Percentiles rank a stretch among this genome's conserved stretches.
These are phyloP conservation scores for Cryptotermes secundus DNA, from an alignment of 1,140 invertebrate species.

Conservation along the genomic window DNA sequence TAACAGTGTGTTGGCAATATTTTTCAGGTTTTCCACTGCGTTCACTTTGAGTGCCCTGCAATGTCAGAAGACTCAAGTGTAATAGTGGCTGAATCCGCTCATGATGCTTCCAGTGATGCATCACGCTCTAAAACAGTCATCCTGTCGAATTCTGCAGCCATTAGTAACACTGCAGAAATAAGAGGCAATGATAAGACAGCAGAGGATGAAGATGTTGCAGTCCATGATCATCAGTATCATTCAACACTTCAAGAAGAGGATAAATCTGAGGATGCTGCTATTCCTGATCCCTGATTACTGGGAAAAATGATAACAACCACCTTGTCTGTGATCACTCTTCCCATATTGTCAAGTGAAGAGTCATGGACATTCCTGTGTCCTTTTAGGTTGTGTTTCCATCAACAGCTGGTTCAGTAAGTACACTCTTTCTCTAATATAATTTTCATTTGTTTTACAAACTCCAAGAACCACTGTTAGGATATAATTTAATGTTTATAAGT, in stretches of 20 bases:
- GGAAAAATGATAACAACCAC: background rate
- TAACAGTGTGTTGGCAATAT: background rate
- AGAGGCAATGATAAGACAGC: background rate
- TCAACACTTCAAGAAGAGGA: background rate
- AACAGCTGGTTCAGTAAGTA: background rate
- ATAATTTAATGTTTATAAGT: too few species aligned
- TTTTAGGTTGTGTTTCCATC: background rate
- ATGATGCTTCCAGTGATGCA: background rate
- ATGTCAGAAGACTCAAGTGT: conserved; percentile 53
- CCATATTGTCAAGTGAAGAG: background rate
- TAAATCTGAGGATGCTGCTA: background rate
- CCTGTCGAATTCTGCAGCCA: background rate
- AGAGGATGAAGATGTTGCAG: background rate
- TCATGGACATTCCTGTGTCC: conserved; percentile 1
- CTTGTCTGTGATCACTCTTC: background rate
- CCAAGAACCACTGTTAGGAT: too few species aligned
- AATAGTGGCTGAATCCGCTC: background rate
- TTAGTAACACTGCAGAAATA: background rate
- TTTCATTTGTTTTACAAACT: background rate
- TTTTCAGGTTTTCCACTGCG: conserved; percentile 90
- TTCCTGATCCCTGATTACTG: background rate
- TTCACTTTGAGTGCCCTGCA: conserved; percentile 95
- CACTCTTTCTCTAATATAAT: background rate
- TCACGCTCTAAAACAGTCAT: background rate
- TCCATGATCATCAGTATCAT: background rate